Conservation (phyloP, 1,140 invertebrate species). For the Eufriesea mexicana region DNA sequence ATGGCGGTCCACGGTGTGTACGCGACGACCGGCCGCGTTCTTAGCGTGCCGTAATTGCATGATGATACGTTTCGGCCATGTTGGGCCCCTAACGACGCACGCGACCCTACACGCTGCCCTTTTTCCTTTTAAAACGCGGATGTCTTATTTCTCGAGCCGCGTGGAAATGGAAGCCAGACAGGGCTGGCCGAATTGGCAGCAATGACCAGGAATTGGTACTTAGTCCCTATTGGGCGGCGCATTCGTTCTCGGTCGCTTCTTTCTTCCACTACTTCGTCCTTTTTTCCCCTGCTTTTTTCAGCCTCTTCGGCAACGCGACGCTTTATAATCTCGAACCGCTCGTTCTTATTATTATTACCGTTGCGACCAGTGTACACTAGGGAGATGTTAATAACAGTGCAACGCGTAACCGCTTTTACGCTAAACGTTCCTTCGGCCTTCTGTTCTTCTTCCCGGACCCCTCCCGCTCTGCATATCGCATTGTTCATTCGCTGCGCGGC, state of each 20-base stretch:
- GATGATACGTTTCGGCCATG: conserved; percentile 54
- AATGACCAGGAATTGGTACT: conserved; percentile 28
- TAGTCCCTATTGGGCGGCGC: conserved; percentile 23
- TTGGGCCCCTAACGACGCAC: conserved; percentile 45
- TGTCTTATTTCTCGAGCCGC: conserved; percentile 11
- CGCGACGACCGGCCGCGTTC: conserved; percentile 32
- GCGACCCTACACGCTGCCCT: conserved; percentile 35
- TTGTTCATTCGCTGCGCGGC: too few species aligned
- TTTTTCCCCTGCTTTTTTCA: too few species aligned
- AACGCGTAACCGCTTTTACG: background rate
- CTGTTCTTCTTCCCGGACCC: background rate
- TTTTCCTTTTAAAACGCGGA: background rate
- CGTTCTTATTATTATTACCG: background rate
- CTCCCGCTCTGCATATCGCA: too few species aligned
- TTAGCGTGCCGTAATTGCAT: conserved; percentile 57
- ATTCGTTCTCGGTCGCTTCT: background rate
- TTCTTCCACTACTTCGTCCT: background rate
- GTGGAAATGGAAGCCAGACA: conserved; percentile 34
- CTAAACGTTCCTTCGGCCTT: background rate
- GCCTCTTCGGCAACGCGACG: background rate
- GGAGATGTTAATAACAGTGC: conserved; percentile 15
- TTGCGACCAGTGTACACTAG: background rate
- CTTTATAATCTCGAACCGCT: conserved; percentile 18
- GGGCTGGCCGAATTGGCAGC: conserved; percentile 27
- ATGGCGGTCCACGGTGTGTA: conserved; percentile 15